A percentile compares a stretch with the other conserved stretches of the same genome.
Conservation (phyloP, 1,140 invertebrate genomes). For the Scaptomyza montana region DNA sequence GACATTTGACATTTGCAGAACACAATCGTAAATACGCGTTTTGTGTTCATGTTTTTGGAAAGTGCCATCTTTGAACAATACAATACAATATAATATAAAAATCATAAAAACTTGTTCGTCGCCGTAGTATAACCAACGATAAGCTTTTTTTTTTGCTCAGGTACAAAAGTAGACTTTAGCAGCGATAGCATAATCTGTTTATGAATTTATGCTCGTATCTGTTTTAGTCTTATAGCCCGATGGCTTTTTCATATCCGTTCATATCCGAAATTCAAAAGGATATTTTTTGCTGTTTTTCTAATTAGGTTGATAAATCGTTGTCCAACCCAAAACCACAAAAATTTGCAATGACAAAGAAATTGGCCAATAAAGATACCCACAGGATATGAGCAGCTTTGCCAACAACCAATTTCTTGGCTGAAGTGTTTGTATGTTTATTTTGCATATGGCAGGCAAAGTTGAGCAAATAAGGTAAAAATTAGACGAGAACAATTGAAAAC, state of each 20-base stretch:
- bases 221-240: constrained; percentile 15
- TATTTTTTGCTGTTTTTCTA: too few species aligned
- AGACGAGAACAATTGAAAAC: constrained; percentile 56
- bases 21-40: constrained; percentile 3
- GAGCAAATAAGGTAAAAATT: constrained; percentile 49
- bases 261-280: too few species aligned
- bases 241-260: constrained; percentile 75
- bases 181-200: constrained; percentile 71
- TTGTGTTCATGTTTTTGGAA: constrained; percentile 23
- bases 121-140: constrained; percentile 38
- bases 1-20: constrained; percentile 41
- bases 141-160: constrained; percentile 31
- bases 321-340: too few species aligned
- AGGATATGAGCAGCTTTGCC: background rate
- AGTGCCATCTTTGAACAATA: constrained; percentile 49
- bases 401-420: constrained; percentile 4
- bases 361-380: too few species aligned
- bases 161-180: constrained; percentile 65
- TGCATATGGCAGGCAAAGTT: constrained; percentile 5
- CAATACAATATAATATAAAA: background rate
- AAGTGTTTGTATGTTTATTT: background rate
- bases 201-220: constrained; percentile 76
- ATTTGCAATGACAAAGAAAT: too few species aligned
- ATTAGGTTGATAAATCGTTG: too few species aligned
- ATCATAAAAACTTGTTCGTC: constrained; percentile 69